A percentile compares a stretch with the other conserved stretches of the same genome.
Evolutionary conservation across 2,113 vertebrate genomes (phyloP).

Genomic region (Panurus biarmicus): DNA sequence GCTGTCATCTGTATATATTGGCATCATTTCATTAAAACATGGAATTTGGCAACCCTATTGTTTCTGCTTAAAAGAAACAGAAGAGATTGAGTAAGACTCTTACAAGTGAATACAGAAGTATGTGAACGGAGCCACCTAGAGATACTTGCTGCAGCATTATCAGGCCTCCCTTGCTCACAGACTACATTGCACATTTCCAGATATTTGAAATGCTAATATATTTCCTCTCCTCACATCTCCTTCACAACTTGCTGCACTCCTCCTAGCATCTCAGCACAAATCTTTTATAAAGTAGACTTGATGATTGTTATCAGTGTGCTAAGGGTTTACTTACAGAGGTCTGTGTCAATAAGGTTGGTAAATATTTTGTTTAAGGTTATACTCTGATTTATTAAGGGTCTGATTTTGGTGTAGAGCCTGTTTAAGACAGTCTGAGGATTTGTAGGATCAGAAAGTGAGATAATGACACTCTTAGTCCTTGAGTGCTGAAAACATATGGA

Average conservation of each 20-base stretch:
- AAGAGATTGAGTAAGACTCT: background rate
- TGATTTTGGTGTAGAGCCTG: background rate
- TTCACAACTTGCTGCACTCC: background rate
- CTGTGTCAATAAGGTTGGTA: background rate
- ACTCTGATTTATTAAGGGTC: background rate
- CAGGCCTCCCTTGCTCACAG: background rate
- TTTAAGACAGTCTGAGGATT: background rate
- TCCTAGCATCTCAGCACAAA: background rate
- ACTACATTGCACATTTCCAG: background rate
- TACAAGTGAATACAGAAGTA: background rate
- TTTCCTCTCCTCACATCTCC: background rate
- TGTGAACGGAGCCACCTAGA: conserved; percentile 45
- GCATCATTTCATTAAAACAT: background rate
- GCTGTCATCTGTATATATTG: background rate
- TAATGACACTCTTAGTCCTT: background rate
- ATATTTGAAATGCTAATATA: background rate
- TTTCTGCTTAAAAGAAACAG: background rate
- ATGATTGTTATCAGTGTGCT: background rate
- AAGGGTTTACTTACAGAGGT: background rate
- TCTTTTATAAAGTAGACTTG: background rate
- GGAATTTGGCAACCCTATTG: background rate
- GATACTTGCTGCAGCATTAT: conserved; percentile 3
- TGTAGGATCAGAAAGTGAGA: background rate
- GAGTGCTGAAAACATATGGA: background rate
- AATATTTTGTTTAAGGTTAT: conserved; percentile 20